Conservation (phyloP, 1,140 invertebrate genomes). For the Philotrypesis tridentata region DNA sequence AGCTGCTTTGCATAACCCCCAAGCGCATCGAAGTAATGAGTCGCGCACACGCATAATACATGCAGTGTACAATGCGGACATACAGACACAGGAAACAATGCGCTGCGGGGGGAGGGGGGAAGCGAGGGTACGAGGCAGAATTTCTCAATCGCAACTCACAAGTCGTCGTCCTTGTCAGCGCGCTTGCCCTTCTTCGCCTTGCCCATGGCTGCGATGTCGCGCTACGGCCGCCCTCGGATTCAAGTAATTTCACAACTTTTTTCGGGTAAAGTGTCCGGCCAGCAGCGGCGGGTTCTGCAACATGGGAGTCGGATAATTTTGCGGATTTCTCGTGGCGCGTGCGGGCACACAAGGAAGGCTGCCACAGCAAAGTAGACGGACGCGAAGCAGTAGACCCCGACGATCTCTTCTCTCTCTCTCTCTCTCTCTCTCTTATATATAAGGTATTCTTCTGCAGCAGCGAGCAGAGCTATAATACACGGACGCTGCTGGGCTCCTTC, state of each 20-base stretch:
- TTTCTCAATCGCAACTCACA: slow-evolving; percentile 72
- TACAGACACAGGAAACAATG: no score
- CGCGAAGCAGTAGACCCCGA: not conserved
- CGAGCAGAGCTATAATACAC: no score
- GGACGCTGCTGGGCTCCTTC: not conserved
- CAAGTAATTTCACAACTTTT: slow-evolving; percentile 48
- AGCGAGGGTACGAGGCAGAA: slow-evolving; percentile 47
- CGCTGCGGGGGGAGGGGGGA: no score
- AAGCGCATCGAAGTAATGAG: no score
- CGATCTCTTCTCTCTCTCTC: not conserved
- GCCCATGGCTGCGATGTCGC: slow-evolving; percentile 74
- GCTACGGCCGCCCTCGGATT: slow-evolving; percentile 40
- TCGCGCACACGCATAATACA: no score
- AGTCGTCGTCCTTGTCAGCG: slow-evolving; percentile 77
- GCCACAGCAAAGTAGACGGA: not conserved
- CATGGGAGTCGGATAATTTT: slow-evolving; percentile 51
- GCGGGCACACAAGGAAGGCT: no score
- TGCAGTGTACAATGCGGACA: no score
- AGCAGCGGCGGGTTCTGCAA: slow-evolving; percentile 56
- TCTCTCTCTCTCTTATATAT: no score
- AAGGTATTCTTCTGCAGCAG: no score
- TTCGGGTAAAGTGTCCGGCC: slow-evolving; percentile 30
- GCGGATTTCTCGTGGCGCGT: not conserved
- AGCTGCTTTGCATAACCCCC: no score
- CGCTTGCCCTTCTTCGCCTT: slow-evolving; percentile 83